Evolutionary conservation across 2,113 vertebrate species (phyloP).

Genomic region (Eublepharis macularius): DNA sequence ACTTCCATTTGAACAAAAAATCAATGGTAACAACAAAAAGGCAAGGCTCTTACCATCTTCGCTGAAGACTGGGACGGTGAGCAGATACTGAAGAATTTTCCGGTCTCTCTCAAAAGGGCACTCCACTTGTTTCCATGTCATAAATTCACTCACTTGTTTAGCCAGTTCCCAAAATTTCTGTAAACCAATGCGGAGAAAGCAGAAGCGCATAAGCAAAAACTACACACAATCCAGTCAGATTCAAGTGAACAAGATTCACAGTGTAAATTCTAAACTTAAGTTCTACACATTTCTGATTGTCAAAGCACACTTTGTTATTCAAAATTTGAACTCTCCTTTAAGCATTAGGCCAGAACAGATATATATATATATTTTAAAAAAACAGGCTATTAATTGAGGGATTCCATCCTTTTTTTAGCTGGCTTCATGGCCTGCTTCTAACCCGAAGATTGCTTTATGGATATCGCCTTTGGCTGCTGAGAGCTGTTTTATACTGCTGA

Average conservation of each 20-base stretch:
- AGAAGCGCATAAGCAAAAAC: neutral
- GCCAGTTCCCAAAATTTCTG: slow-evolving; percentile 98
- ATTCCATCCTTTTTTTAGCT: too few relatives aligned
- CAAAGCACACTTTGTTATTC: neutral
- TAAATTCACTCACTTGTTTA: slow-evolving; percentile 93
- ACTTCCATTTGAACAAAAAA: neutral
- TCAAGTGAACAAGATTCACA: neutral
- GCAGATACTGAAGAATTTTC: slow-evolving; percentile 90
- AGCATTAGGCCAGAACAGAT: too few relatives aligned
- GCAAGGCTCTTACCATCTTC: slow-evolving; percentile 84
- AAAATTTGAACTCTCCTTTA: too few relatives aligned
- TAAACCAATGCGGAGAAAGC: slow-evolving; percentile 31
- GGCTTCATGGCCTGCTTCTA: too few relatives aligned
- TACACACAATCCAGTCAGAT: neutral
- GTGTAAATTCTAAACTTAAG: slow-evolving; percentile 3
- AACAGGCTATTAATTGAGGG: too few relatives aligned
- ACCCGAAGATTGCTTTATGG: too few relatives aligned
- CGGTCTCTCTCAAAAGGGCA: slow-evolving; percentile 94
- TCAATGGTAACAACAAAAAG: neutral
- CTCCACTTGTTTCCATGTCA: slow-evolving; percentile 93
- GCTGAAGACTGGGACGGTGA: slow-evolving; percentile 87
- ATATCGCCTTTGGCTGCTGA: too few relatives aligned
- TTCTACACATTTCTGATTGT: neutral
- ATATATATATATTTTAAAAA: too few relatives aligned
- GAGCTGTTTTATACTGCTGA: neutral